phyloP scores from a whole-genome alignment of 2,888 invertebrate genomes.

The Chirona hameri region DNA sequence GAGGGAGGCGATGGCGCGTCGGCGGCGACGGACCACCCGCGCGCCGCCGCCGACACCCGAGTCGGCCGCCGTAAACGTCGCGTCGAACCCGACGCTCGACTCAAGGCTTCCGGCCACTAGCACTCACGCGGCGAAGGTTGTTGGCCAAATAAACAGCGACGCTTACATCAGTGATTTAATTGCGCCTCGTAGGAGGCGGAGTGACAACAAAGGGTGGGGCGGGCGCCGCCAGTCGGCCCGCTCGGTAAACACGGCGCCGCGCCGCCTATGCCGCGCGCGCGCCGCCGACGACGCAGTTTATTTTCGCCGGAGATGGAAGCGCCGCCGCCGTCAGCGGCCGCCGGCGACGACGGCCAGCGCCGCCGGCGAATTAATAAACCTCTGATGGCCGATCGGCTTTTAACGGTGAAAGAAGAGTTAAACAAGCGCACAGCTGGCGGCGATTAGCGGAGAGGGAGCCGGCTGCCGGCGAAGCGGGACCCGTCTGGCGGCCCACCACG shows the following conservation, averaged over 20 bases:
- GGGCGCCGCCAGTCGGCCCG: neutral
- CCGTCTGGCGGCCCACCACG: neutral
- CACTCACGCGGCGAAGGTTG: constrained; percentile 13
- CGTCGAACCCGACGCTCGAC: constrained; percentile 26
- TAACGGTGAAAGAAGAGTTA: constrained; percentile 25
- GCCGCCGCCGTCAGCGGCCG: constrained; percentile 12
- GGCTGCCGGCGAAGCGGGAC: neutral
- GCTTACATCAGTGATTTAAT: constrained; percentile 27
- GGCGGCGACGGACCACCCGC: constrained; percentile 9
- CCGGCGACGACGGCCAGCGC: constrained; percentile 2
- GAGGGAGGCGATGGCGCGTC: neutral
- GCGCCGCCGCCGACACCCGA: constrained; percentile 6
- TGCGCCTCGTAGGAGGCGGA: constrained; percentile 28
- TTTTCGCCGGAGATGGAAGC: constrained; percentile 25
- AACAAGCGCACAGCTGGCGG: constrained; percentile 1
- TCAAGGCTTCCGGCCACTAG: constrained; percentile 29
- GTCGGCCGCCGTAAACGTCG: neutral
- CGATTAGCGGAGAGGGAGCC: neutral
- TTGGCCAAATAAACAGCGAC: constrained; percentile 23
- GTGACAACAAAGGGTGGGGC: constrained; percentile 12
- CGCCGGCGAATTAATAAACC: constrained; percentile 24
- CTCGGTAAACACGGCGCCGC: neutral
- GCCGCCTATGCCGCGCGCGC: neutral
- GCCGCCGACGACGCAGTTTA: neutral
- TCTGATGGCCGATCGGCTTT: constrained; percentile 26